Base-by-base conservation (phyloP, 2,797 vertebrate genomes). In the Pantherophis alleghaniensis region DNA sequence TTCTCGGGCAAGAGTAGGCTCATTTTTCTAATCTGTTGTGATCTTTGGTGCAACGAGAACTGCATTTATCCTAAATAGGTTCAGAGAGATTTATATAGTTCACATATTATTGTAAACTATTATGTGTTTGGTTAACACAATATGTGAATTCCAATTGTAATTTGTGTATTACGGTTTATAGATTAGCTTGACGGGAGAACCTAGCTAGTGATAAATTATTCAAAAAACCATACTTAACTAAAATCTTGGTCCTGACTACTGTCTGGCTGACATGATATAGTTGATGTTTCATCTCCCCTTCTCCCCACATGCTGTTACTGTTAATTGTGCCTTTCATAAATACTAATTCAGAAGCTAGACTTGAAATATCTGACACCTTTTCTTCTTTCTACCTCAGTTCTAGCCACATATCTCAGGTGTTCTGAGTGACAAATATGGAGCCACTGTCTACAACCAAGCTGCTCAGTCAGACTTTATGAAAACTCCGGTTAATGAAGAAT, bases 361-460 rank as follows among this genome's bases (percentile, higher is more conserved):
- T 13, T 86, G 22, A 18, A 16, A 63, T 86, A 61, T n/a, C 83
- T 92, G 91, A 74, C 26, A 86, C 51, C 14, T 11, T 93, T 88
- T 69, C 55, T 91, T 95, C 90, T 94, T 10, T 22, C 86, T 79
- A 87, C 53, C 95, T 56, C 90, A 98, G 98, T 93, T 97, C 55
- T 98, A 98, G 92, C 55, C 86, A 91, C 61, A 13, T 90, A 93
- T 88, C 60, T 95, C 92, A 90, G 24, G 63, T 93, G 90, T 94
- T 95, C 83, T 83, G 91, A 63, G 91, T 86, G 51, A 87, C 3
- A 37, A 56, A 69, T n/a, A 55, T 91, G 92, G 47, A 87, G 74
- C 95, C 69, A 87, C 63, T 90, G 11, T 63, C 7, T 93, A 74
- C 92, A 95, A 1, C 93, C 92, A 95, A 94, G 95, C 92, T 95